phyloP scores from a whole-genome alignment of 2,888 invertebrate genomes.

The Ariolimax columbianus region DNA sequence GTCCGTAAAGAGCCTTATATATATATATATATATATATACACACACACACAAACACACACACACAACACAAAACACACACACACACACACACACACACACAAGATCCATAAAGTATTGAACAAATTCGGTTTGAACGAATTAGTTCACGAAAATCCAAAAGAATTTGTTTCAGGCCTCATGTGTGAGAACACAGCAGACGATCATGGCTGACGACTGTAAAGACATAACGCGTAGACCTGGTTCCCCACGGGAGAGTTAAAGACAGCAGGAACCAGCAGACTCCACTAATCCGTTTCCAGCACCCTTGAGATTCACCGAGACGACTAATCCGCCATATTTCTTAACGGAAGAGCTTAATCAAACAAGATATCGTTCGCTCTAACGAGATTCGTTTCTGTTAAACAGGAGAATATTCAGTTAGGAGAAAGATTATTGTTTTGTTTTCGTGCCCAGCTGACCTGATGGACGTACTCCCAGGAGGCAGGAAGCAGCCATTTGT shows the following conservation, averaged over 20 bases:
- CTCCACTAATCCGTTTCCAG: neutral
- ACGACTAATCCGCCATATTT: constrained; percentile 25
- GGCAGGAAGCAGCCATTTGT: neutral
- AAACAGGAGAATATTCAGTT: constrained; percentile 9
- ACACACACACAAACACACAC: no score
- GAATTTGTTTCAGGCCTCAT: no score
- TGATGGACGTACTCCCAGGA: neutral
- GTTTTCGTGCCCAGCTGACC: neutral
- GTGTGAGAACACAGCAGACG: neutral
- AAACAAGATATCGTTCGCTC: constrained; percentile 14
- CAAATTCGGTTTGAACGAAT: no score
- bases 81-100: no score
- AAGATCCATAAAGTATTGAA: no score
- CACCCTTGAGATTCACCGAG: neutral
- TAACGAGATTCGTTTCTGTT: neutral
- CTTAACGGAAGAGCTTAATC: constrained; percentile 23
- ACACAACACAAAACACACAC: no score
- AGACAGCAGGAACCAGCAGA: constrained; percentile 4
- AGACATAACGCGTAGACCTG: neutral
- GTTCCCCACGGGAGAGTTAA: neutral
- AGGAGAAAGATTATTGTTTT: neutral
- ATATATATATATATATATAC: no score
- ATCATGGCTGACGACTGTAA: neutral
- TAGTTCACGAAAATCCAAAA: no score
- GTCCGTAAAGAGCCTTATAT: no score